phyloP scores from a whole-genome alignment of 2,113 vertebrate species.

The Charadrius vociferus region DNA sequence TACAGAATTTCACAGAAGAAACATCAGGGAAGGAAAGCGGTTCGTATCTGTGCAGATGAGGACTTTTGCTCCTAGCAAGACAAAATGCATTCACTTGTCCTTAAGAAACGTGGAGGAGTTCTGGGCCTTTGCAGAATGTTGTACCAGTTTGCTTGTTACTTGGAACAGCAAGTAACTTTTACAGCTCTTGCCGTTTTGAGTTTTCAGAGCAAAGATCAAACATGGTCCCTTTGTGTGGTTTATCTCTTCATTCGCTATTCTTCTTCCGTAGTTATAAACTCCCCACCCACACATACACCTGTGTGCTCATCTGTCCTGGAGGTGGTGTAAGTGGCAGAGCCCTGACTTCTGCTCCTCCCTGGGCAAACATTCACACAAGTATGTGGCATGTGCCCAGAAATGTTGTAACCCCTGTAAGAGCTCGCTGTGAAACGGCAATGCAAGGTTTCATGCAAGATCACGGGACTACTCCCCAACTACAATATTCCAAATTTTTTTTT shows the following conservation, averaged over 20 bases:
- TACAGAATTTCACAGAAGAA: neutral
- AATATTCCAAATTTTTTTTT: neutral
- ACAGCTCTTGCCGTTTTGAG: neutral
- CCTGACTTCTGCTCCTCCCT: neutral
- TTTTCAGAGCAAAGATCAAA: conserved; percentile 51
- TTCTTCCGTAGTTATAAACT: conserved; percentile 24
- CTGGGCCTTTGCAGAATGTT: neutral
- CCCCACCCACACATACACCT: conserved; percentile 50
- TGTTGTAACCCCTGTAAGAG: neutral
- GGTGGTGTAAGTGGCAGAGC: neutral
- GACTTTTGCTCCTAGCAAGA: neutral
- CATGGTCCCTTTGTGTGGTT: conserved; percentile 37
- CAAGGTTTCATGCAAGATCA: neutral
- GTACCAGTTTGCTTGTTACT: neutral
- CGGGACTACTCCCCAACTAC: neutral
- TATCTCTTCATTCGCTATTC: conserved; percentile 37
- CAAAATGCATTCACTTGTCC: neutral
- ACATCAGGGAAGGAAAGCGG: neutral
- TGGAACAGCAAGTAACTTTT: conserved; percentile 17
- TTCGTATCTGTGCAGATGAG: neutral
- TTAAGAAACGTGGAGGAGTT: neutral
- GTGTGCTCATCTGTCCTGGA: neutral
- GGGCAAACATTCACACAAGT: neutral
- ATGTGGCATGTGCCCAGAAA: neutral
- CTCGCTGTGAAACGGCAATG: neutral